Evolutionary conservation across 2,888 invertebrate species (phyloP), one percentile per base, ranked within the genome.

Genomic region (Hyposoter didymator): DNA sequence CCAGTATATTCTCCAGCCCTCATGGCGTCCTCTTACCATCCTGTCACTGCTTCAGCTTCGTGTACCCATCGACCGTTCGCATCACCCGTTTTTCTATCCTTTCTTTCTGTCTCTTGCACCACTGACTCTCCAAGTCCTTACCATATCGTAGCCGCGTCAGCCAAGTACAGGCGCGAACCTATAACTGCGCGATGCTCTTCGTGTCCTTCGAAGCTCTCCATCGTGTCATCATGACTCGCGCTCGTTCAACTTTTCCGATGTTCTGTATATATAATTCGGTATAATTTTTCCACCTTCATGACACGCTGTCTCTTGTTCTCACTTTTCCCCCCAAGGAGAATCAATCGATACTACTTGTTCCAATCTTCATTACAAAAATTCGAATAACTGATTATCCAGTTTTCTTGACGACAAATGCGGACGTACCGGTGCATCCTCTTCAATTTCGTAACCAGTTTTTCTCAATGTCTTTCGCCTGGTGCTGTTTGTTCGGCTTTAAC

Each of bases 91-190:
- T 78, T 78, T 82, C 59, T 32, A 49, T 45, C 79, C 74, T 47
- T 70, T 78, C 39, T 49, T 64, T 76, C 52, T 69, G 52, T 78
- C 82, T 75, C 64, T 64, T 45, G 67, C 78, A 55, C 43, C 69
- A 79, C 87, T 80, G 78, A 59, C 84, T 87, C 88, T 86, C 64
- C 64, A 72, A 28, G 64, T 89, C 88, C 87, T 87, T 84, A 78
- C 83, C 87, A 73, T n/a, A n/a, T 87, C 87, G 62, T 43, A 69
- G 85, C 49, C 82, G 47, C 49, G 62, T 66, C 76, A 66, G 73
- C 49, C 45, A 73, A 78, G 72, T 84, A 72, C 79, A 17, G 59
- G 49, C 59, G 22, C 22, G 39, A 2, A 1, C 19, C 8, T 19
- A 49, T n/a, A 64, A 19, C 55, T 35, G 59, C 45, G 35, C 69